Base-by-base conservation (phyloP, 2,797 vertebrate genomes). In the Chaetodon trifasciatus region DNA sequence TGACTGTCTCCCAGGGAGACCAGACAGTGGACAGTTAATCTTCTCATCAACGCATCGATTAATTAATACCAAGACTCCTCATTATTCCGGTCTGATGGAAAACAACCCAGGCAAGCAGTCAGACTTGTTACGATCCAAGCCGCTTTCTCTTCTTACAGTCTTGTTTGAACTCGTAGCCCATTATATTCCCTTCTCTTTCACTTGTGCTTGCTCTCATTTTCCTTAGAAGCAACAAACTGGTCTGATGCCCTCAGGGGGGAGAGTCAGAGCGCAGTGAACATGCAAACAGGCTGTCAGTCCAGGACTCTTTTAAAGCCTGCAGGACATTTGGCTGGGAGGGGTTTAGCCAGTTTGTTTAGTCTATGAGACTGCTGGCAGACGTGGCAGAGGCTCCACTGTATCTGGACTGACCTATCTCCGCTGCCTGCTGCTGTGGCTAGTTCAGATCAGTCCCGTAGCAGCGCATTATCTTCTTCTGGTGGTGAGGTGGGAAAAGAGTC, bases 261-360 rank as follows among this genome's bases (percentile, higher is more conserved):
- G 39, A 57, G 52, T 11, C 35, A 44, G 72, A 73, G 67, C 28
- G 6, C n/a, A 68, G 74, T 21, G 50, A 87, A 88, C 78, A 79
- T 77, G 84, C 82, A 89, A 89, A 91, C 81, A 85, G 68, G 39
- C 84, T 52, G 77, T 89, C 63, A 80, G 88, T 88, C 72, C 56
- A 76, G 77, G 62, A 19, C 53, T 60, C 76, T 82, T 86, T 82
- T 67, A 84, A 88, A 89, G 74, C 61, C 84, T 42, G 37, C 44
- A 70, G 86, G 79, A 78, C 50, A 66, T 87, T 84, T 74, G 74
- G 74, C 52, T 70, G 76, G 81, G 90, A 86, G 82, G 84, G 23
- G 76, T 72, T 72, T 65, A 55, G 70, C 82, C 55, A 65, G 65
- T 85, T 90, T 93, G 92, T 94, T 93, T 93, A 91, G 92, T 93